Evolutionary conservation across 2,888 invertebrate genomes (phyloP).

Genomic region (Trachelus troglodyta): DNA sequence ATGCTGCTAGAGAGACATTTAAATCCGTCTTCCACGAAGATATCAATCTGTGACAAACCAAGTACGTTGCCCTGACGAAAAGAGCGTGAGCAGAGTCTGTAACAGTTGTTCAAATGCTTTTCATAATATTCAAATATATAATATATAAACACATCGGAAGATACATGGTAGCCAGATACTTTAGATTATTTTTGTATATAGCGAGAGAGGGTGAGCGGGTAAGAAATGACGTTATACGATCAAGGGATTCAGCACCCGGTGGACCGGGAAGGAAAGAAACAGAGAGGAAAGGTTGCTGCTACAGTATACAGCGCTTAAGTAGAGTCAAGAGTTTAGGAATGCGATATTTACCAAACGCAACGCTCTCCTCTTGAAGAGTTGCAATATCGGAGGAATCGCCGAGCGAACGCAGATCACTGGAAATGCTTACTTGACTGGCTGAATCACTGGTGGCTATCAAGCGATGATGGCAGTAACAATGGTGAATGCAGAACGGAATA

Average conservation of each 20-base stretch:
- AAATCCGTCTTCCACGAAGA: conserved; percentile 97
- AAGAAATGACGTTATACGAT: no score
- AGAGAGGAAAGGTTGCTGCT: not conserved
- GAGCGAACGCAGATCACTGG: conserved; percentile 65
- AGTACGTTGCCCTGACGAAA: conserved; percentile 91
- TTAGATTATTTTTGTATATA: not conserved
- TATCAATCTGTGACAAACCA: conserved; percentile 94
- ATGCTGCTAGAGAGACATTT: conserved; percentile 91
- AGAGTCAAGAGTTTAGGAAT: conserved; percentile 4
- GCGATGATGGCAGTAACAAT: conserved; percentile 48
- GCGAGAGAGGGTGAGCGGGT: no score
- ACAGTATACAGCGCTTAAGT: not conserved
- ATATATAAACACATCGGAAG: not conserved
- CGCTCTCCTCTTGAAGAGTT: conserved; percentile 64
- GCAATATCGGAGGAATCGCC: conserved; percentile 63
- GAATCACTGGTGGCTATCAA: conserved; percentile 65
- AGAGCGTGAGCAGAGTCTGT: conserved; percentile 87
- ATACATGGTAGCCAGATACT: no score
- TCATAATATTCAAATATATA: not conserved
- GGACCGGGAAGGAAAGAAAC: not conserved
- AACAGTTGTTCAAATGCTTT: conserved; percentile 33
- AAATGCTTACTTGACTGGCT: conserved; percentile 66
- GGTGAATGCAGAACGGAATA: conserved; percentile 44
- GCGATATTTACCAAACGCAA: conserved; percentile 63
- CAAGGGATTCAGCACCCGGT: no score